phyloP scores from a whole-genome alignment of 2,888 invertebrate species.

The Phortica magna region DNA sequence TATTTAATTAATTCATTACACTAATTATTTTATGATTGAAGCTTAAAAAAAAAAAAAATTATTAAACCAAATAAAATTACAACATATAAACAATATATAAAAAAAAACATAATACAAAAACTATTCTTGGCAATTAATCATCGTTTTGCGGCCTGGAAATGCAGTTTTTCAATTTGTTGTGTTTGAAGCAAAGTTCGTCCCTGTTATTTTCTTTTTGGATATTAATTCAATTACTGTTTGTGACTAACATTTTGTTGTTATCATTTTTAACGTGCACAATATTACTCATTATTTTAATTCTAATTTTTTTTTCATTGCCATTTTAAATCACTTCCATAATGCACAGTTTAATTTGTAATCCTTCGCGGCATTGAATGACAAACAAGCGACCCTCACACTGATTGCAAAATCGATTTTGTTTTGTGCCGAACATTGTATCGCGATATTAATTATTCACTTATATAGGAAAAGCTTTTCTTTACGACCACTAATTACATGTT shows the following conservation, averaged over 20 bases:
- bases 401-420: no score
- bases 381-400: no score
- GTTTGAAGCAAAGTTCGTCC: slow-evolving; percentile 70
- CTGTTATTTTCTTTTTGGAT: neutral
- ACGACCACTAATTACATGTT: no score
- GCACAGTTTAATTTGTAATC: neutral
- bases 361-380: neutral
- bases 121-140: neutral
- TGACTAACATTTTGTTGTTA: neutral
- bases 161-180: slow-evolving; percentile 67
- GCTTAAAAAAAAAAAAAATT: slow-evolving; percentile 6
- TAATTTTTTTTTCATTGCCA: neutral
- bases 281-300: neutral
- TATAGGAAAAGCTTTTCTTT: no score
- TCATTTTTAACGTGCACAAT: neutral
- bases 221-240: neutral
- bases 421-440: no score
- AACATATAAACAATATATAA: neutral
- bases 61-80: neutral
- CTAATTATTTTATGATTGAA: slow-evolving; percentile 7
- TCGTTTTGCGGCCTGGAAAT: slow-evolving; percentile 44
- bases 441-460: no score
- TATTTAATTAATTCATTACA: no score
- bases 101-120: neutral
- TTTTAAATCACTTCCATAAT: neutral